Percentiles rank a stretch among this genome's conserved stretches.
These are phyloP conservation scores for Dendrocopos noguchii DNA, from an alignment of 2,113 vertebrate genomes.

Conservation along the genomic window DNA sequence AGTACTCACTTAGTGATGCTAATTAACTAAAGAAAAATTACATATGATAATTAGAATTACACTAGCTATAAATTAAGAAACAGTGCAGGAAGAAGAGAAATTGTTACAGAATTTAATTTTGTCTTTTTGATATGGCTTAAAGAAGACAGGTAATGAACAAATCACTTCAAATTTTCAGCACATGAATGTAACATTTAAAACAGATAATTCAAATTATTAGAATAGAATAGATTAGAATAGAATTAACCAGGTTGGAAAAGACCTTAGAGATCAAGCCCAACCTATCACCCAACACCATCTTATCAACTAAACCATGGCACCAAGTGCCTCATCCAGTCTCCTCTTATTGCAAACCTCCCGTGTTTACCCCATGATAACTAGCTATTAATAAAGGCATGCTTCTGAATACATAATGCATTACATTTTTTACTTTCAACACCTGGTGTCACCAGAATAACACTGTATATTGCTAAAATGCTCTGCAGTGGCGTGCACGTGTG, in stretches of 20 bases:
- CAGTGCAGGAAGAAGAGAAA: not conserved
- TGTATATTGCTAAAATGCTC: not conserved
- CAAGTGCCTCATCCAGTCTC: too few species aligned
- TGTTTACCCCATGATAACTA: not conserved
- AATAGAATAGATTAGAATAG: too few species aligned
- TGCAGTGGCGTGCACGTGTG: not conserved
- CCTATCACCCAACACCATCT: too few species aligned
- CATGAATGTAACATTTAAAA: not conserved
- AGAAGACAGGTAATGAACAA: not conserved
- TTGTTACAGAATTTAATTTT: not conserved
- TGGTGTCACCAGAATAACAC: slow-evolving; percentile 70
- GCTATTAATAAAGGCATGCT: slow-evolving; percentile 24
- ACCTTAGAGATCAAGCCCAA: too few species aligned
- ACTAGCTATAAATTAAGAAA: not conserved
- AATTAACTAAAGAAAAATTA: slow-evolving; percentile 28
- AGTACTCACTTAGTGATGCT: not conserved
- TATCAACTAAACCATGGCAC: too few species aligned
- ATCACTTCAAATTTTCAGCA: not conserved
- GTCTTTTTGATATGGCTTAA: not conserved
- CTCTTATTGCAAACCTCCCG: not conserved
- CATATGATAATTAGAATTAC: not conserved
- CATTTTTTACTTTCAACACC: slow-evolving; percentile 70
- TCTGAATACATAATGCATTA: slow-evolving; percentile 42
- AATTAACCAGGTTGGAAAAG: too few species aligned
- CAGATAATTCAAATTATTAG: not conserved